Base-by-base conservation (phyloP, 2,113 vertebrate species). In the Steatornis caripensis region DNA sequence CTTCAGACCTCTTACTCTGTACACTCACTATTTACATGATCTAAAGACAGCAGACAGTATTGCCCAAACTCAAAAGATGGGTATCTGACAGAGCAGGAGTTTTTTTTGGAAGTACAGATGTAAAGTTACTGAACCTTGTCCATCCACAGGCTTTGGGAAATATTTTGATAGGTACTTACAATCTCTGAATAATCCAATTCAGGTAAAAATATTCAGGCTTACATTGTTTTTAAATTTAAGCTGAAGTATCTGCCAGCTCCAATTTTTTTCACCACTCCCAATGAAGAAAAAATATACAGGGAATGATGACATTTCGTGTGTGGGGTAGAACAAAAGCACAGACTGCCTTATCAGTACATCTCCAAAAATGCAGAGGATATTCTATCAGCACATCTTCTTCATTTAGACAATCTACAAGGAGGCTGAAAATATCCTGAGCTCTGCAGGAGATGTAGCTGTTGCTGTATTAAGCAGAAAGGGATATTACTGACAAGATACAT, bases 401-500 rank as follows among this genome's bases (percentile, higher is more conserved):
- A 91, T 91, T 81, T 62, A 82, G 64, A 51, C 46, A 81, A 24
- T 53, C 83, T 90, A 65, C 77, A 89, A 45, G 30, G 64, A 93
- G 34, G 34, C 61, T 92, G 69, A 94, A 95, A 95, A 93, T 92
- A 95, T 89, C 55, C 76, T 74, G 46, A 62, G 39, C 37, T 93
- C 71, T 88, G 71, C 51, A 95, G 68, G 95, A 80, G 75, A 70
- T 3, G 9, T 78, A 89, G 39, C 30, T 0, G 0, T 84, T 84
- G 36, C 76, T 94, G 34, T 51, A 81, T 89, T 89, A 95, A 88
- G 75, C 39, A 68, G 76, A 93, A 84, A 87, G 30, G 39, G 58
- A 26, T 90, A 71, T 90, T 90, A 80, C 85, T 93, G 93, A 81
- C 79, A 95, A 84, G 76, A 76, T 72, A 71, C 43, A 93, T 93